Base-by-base conservation (phyloP, 2,888 invertebrate genomes). In the Geophilus truncorum region DNA sequence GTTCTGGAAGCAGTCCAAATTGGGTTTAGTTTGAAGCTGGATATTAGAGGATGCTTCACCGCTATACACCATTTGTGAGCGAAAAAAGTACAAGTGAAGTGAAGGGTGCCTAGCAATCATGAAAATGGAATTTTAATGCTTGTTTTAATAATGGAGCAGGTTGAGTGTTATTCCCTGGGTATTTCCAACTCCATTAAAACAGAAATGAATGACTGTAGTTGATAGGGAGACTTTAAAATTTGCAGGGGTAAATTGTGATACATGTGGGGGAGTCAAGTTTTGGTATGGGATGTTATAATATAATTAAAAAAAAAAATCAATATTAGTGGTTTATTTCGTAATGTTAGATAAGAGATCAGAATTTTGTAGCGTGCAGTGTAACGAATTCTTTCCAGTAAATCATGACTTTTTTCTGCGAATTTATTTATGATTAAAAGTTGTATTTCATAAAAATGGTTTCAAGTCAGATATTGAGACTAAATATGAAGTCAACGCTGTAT, bases 101-200 rank as follows among this genome's bases (percentile, higher is more conserved):
- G 70, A 70, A 70, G 70, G 70, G 28, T 28, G 70, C 70, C 28
- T 70, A 70, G 70, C 70, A 70, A 70, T 70, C 70, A 70, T 70
- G 70, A 70, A n/a, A 70, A 70, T 70, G 70, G 70, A 70, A 70
- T 70, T 70, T 70, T 70, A 70, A 70, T 70, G 70, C 70, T 70
- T 70, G 70, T 28, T 70, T 70, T 70, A 70, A 70, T 70, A 70
- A 70, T 70, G 70, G 12, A 70, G 28, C 10, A 70, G 70, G 70
- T 70, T 70, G 70, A 70, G 70, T 70, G 70, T 1, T 70, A 70
- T 70, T 70, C 70, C 70, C 70, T 25, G 6, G 70, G 28, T 70
- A 70, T 70, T 70, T 57, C 28, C 25, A 51, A 70, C 70, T 70
- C 70, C 70, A 70, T 28, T 28, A 70, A 70, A 15, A n/a, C 70